A percentile compares a stretch with the other conserved stretches of the same genome.
These are phyloP conservation scores for Alouatta palliata DNA, from an alignment of 2,113 vertebrate genomes.

Conservation along the genomic window DNA sequence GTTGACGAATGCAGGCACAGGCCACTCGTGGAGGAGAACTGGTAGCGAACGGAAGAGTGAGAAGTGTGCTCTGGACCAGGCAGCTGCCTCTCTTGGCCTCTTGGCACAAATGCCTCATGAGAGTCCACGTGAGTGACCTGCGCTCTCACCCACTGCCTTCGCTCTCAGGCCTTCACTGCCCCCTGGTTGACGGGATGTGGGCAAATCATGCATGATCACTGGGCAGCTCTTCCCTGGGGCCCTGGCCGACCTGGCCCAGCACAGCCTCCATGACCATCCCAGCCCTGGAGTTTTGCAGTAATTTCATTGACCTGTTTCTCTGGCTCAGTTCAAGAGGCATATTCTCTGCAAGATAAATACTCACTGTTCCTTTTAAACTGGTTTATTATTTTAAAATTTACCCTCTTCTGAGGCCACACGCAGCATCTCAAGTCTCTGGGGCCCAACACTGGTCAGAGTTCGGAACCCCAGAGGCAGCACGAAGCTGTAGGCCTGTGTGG, in stretches of 20 bases:
- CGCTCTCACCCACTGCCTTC: rapidly evolving
- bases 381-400: neutral
- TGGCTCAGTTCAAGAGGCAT: neutral
- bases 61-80: neutral
- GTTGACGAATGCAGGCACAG: neutral
- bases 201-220: neutral
- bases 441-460: neutral
- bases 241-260: neutral
- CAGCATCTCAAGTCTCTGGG: neutral
- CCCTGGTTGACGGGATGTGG: neutral
- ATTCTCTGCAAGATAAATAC: neutral
- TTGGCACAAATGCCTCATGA: rapidly evolving
- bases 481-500: neutral
- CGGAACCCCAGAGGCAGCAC: neutral
- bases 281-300: neutral
- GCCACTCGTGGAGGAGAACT: neutral
- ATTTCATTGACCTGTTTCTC: neutral
- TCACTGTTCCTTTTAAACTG: neutral
- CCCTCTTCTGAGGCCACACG: neutral
- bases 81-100: too few species aligned
- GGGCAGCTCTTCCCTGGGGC: too few species aligned
- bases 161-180: neutral
- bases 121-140: too few species aligned
- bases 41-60: neutral
- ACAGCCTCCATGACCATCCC: neutral